Conservation (phyloP, 2,888 invertebrate genomes). For the Keiferia lycopersicella region DNA sequence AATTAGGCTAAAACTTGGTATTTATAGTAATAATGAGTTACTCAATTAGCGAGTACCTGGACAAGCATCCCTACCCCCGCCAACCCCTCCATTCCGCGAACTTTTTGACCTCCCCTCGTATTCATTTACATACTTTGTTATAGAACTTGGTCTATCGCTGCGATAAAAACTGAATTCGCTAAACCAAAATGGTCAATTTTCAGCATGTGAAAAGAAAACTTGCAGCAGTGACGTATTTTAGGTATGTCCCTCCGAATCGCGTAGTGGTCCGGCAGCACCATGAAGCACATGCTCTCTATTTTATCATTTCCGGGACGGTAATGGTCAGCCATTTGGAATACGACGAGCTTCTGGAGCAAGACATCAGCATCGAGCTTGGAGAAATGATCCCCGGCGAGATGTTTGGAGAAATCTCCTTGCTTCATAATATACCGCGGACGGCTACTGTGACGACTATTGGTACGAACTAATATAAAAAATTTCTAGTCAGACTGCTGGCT, state of each 20-base stretch:
- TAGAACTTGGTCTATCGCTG: no score
- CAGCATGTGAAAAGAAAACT: constrained; percentile 83
- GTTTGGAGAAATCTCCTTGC: constrained; percentile 85
- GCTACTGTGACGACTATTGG: constrained; percentile 82
- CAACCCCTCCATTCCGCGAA: no score
- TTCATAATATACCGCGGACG: constrained; percentile 82
- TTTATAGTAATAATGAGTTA: no score
- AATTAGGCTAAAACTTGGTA: no score
- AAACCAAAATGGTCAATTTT: neutral
- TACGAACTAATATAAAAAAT: constrained; percentile 53
- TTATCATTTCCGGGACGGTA: constrained; percentile 82
- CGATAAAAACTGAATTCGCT: neutral
- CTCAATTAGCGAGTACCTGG: no score
- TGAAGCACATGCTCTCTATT: constrained; percentile 82
- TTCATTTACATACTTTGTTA: no score
- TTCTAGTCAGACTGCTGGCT: no score
- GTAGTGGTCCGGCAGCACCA: constrained; percentile 83
- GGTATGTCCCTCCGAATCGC: constrained; percentile 81
- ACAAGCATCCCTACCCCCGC: no score
- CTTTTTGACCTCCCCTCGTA: no score
- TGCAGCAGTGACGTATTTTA: constrained; percentile 82
- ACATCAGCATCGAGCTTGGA: constrained; percentile 72
- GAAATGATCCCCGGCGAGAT: constrained; percentile 80
- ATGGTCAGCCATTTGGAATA: constrained; percentile 72
- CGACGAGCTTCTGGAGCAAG: constrained; percentile 74